Percentiles rank a stretch among this genome's conserved stretches.
These are phyloP conservation scores for Anneissia japonica DNA, from an alignment of 35 echinoderm and acorn worm genomes.

Conservation along the genomic window DNA sequence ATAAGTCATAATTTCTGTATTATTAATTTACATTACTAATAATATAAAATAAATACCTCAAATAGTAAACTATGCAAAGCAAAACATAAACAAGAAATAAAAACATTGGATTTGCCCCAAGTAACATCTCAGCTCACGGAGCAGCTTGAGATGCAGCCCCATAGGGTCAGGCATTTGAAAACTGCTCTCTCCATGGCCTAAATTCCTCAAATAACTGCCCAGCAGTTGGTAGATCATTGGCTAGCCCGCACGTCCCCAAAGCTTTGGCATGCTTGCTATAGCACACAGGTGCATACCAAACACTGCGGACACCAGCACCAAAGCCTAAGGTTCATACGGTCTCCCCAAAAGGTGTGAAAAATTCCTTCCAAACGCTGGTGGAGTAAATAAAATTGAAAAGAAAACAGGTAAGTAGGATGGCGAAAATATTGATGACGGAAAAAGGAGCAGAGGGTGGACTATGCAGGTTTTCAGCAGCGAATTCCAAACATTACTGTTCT, in stretches of 20 bases:
- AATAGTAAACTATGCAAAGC: neutral
- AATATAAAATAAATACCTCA: no score
- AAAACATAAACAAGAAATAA: neutral
- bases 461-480: neutral
- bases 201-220: neutral
- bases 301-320: neutral
- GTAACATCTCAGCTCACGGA: neutral
- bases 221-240: neutral
- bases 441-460: neutral
- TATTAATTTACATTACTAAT: no score
- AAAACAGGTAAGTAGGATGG: neutral
- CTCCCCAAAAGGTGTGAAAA: conserved; percentile 1
- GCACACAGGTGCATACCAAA: neutral
- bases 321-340: neutral
- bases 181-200: neutral
- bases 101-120: neutral
- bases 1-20: no score
- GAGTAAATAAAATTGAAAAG: neutral
- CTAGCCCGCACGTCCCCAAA: neutral
- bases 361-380: neutral
- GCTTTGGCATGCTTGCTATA: neutral
- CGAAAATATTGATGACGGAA: neutral
- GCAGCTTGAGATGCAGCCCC: neutral
- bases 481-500: neutral
- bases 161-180: neutral